A percentile compares a stretch with the other conserved stretches of the same genome.
Evolutionary conservation across 2,888 invertebrate genomes (phyloP).

Genomic region (Dolomedes plantarius): DNA sequence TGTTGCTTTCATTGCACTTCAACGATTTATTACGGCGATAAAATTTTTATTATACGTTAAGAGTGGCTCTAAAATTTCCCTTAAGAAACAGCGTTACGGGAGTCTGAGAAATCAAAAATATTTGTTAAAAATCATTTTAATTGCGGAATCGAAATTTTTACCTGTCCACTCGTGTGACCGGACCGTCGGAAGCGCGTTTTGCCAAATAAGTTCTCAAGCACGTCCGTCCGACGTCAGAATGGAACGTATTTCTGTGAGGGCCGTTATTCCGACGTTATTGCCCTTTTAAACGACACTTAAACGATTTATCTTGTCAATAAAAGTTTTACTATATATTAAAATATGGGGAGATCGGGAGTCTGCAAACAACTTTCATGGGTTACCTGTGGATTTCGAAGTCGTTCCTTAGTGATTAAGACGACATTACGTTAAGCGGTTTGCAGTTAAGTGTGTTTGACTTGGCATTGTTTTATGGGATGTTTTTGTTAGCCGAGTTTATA

Average conservation of each 20-base stretch:
- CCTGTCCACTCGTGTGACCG: background rate
- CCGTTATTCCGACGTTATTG: constrained; percentile 67
- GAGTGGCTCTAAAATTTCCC: constrained; percentile 63
- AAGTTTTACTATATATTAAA: constrained; percentile 71
- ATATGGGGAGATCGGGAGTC: constrained; percentile 49
- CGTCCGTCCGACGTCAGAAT: background rate
- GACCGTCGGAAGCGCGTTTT: background rate
- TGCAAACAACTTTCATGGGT: constrained; percentile 51
- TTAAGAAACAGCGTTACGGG: constrained; percentile 32
- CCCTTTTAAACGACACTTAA: constrained; percentile 71
- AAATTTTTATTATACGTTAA: constrained; percentile 68
- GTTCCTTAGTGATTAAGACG: constrained; percentile 36
- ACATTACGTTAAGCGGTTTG: constrained; percentile 19
- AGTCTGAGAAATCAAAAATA: background rate
- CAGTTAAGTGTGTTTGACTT: constrained; percentile 3
- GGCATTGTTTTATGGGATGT: constrained; percentile 1
- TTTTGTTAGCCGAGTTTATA: background rate
- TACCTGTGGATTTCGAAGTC: constrained; percentile 53
- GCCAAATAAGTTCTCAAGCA: background rate
- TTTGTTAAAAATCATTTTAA: background rate
- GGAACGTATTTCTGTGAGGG: constrained; percentile 43
- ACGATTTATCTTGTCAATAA: constrained; percentile 71
- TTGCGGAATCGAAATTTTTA: background rate
- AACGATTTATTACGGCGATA: constrained; percentile 67
- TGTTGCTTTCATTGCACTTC: constrained; percentile 69